A percentile compares a stretch with the other conserved stretches of the same genome.
phyloP scores from a whole-genome alignment of 2,888 invertebrate species.

The Lithophane semibrunnea region DNA sequence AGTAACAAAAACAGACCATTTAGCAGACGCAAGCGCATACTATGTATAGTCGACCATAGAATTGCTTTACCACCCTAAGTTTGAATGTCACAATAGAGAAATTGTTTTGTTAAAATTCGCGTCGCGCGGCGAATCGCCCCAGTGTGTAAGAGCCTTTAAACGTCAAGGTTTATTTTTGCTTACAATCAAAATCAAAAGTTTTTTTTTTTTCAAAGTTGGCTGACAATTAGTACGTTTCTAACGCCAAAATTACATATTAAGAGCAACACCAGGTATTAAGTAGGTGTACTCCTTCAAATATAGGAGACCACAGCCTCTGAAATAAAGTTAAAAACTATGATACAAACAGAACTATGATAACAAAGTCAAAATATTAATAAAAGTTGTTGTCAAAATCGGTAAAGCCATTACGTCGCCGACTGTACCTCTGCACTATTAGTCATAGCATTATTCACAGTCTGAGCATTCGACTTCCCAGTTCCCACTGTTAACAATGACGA shows the following conservation, averaged over 20 bases:
- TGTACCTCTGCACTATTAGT: conserved; percentile 55
- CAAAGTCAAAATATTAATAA: not conserved
- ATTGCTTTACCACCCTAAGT: not conserved
- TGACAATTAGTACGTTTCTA: too few relatives aligned
- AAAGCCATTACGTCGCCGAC: not conserved
- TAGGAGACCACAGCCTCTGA: not conserved
- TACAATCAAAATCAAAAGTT: not conserved
- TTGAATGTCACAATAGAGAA: not conserved
- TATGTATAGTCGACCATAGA: not conserved
- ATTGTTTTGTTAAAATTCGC: too few relatives aligned
- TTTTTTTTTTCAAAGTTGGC: too few relatives aligned
- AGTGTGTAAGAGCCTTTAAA: too few relatives aligned
- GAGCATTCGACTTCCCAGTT: conserved; percentile 58
- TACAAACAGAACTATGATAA: not conserved
- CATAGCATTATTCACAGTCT: conserved; percentile 67
- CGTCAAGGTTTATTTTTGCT: not conserved
- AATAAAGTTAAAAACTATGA: not conserved
- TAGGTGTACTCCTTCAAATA: not conserved
- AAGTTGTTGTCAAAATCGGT: not conserved
- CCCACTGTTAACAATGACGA: conserved; percentile 47
- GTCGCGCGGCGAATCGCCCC: too few relatives aligned
- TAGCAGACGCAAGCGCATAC: not conserved
- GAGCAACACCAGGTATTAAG: too few relatives aligned
- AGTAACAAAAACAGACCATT: not conserved
- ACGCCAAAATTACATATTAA: too few relatives aligned